Evolutionary conservation across 2,113 vertebrate species (phyloP), one percentile per base, ranked within the genome.

Genomic region (Felis chaus): DNA sequence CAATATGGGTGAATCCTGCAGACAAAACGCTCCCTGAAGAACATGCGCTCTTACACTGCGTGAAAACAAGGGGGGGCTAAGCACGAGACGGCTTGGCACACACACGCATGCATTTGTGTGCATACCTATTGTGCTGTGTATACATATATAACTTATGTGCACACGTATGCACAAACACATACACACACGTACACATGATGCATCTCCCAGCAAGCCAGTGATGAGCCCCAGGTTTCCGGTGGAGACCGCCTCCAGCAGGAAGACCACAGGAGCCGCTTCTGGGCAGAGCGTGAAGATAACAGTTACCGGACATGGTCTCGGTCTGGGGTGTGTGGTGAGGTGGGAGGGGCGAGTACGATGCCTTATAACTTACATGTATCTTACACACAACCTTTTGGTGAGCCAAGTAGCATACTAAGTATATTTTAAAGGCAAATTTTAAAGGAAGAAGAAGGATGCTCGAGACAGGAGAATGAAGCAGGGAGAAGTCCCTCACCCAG

Each of bases 51-150:
- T 18, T 25, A 11, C 1, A 25, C 55, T 68, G 16, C 25, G 63
- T 65, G 31, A 27, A 48, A n/a, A 19, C 2, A 1, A 18, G n/a
- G 21, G 53, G 21, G 71, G 33, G 39, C 3, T 0, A 6, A 33
- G 36, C 71, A 19, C 13, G 33, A 9, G 15, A 27, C 45, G 74
- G 45, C 55, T 39, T 27, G 66, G 33, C 27, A 33, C 18, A 18
- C 33, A 45, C 1, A 0, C 15, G 14, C 16, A 0, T 1, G 8
- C 15, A 0, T 57, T 1, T 11, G 19, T 57, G 8, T 41, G 4
- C 25, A 4, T 27, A 2, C 71, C 29, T 19, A 41, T 9, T 39
- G 5, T 23, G 23, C 65, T 19, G 19, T 14, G n/a, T 33, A 16
- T 10, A 9, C 50, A 9, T 41, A 15, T 39, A 2, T 4, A 39